Conservation (phyloP, 1,140 invertebrate genomes). For the Chironomus striatipennis region DNA sequence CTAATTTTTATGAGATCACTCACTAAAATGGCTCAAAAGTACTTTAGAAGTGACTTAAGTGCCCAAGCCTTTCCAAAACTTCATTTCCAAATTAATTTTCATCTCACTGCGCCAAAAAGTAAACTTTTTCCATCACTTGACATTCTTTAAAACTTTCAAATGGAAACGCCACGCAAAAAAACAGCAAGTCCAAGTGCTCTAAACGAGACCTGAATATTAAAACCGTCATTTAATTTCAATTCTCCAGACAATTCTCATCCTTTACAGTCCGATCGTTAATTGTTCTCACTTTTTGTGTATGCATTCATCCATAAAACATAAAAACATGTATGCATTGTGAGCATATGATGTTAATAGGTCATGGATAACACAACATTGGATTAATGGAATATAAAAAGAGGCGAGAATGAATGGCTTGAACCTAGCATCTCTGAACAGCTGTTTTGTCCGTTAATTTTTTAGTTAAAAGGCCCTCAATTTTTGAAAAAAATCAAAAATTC, state of each 20-base stretch:
- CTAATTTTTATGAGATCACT: too few relatives aligned
- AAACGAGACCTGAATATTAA: not conserved
- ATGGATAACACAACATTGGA: not conserved
- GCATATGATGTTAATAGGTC: conserved; percentile 16
- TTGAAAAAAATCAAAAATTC: too few relatives aligned
- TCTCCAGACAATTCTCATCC: not conserved
- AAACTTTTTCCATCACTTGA: not conserved
- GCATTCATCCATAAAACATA: not conserved
- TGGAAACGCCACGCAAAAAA: too few relatives aligned
- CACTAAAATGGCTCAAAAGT: too few relatives aligned
- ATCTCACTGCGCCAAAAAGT: not conserved
- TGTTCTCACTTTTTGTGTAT: not conserved
- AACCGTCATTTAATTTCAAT: not conserved
- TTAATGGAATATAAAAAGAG: not conserved
- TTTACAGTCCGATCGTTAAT: not conserved
- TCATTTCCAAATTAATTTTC: not conserved
- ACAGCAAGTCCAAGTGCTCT: not conserved
- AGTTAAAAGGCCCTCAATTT: too few relatives aligned
- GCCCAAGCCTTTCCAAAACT: not conserved
- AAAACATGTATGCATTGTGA: not conserved
- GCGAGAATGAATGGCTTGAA: too few relatives aligned
- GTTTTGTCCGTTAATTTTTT: too few relatives aligned
- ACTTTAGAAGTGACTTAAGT: too few relatives aligned
- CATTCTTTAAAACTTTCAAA: too few relatives aligned
- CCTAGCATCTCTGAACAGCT: too few relatives aligned